phyloP scores from a whole-genome alignment of 2,113 vertebrate species.

The Lasiurus cinereus region DNA sequence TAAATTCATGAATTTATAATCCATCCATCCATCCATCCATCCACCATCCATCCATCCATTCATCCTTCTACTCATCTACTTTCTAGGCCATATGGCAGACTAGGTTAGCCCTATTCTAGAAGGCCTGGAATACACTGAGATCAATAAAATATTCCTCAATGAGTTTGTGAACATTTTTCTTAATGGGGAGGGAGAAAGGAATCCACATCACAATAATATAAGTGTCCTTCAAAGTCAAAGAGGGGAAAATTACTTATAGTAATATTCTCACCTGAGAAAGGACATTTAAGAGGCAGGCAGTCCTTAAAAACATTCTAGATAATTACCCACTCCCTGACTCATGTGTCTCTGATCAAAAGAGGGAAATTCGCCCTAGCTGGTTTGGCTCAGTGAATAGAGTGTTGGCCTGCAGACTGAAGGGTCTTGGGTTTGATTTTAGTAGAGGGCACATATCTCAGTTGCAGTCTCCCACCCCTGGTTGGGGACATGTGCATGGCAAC shows the following conservation, averaged over 20 bases:
- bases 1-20: no score
- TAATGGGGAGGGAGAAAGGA: neutral
- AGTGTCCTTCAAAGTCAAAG: neutral
- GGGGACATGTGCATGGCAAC: no score
- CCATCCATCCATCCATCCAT: neutral
- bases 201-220: neutral
- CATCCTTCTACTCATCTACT: neutral
- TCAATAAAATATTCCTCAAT: neutral
- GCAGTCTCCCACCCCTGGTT: no score
- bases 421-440: no score
- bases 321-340: neutral
- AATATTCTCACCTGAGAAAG: slow-evolving; percentile 22
- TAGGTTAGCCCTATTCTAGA: neutral
- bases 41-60: neutral
- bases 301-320: neutral
- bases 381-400: no score
- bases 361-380: neutral
- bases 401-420: no score
- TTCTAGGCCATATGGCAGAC: neutral
- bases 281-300: neutral
- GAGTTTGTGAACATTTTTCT: neutral
- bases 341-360: slow-evolving; percentile 47
- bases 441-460: no score
- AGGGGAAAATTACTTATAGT: neutral
- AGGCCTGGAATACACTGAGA: neutral